Evolutionary conservation across 2,113 vertebrate species (phyloP), one percentile per base, ranked within the genome.

Genomic region (Centropus unirufus): DNA sequence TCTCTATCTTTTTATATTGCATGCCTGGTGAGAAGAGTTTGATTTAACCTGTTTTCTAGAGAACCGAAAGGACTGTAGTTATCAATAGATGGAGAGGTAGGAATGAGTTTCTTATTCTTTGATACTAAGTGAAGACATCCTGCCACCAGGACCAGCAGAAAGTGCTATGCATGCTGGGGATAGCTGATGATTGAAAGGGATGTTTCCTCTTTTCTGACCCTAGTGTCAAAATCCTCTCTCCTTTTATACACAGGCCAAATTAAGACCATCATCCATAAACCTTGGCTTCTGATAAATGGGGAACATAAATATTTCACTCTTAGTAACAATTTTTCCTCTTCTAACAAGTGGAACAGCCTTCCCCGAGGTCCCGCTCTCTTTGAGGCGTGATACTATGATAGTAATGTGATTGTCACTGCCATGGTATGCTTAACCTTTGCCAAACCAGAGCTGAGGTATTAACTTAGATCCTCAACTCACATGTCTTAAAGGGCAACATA

Each of bases 371-470:
- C 92, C 91, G 94, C 87, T 95, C 91, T 93, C n/a, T 95, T 78
- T 95, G 87, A 94, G 89, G 75, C 12, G 8, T 69, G 92, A 91
- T 96, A 90, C 83, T 97, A 96, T 74, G 93, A 97, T 26, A 88
- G 94, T 90, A 97, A 98, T 97, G 96, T 79, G 81, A 78, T 67
- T 97, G 96, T 97, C 97, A 98, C 96, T 96, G 86, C 95, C 96
- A 94, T 98, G 97, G 97, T 97, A 97, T 98, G 97, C 95, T 96
- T 95, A 93, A 97, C 94, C 95, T 95, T 97, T 97, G 95, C 97
- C 98, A 98, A 95, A 94, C 85, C 94, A 96, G 89, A 96, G 95
- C 93, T 95, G 89, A 92, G 87, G 97, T 93, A 96, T 96, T 92
- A 97, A 96, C 72, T 94, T 92, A 81, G 95, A 95, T 97, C 90